These are phyloP conservation scores for Monochamus saltuarius DNA, from an alignment of 1,140 invertebrate species.

Conservation along the genomic window DNA sequence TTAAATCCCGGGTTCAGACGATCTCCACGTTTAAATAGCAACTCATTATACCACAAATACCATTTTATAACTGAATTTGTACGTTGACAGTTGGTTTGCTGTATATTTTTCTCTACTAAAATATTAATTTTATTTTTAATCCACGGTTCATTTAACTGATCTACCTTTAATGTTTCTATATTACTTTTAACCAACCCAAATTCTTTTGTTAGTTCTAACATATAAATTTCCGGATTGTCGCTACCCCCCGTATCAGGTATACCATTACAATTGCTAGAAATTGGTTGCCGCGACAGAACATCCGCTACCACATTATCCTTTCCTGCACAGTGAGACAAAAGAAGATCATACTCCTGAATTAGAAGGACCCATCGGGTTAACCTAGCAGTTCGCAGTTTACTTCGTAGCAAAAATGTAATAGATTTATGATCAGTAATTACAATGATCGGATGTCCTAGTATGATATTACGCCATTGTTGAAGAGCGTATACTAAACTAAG, in stretches of 20 bases:
- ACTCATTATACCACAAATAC: constrained; percentile 41
- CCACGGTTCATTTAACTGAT: constrained; percentile 52
- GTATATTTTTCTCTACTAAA: not conserved
- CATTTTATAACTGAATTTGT: constrained; percentile 43
- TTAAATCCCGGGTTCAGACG: not conserved
- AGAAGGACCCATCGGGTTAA: not conserved
- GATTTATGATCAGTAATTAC: not conserved
- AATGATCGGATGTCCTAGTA: not conserved
- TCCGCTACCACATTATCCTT: not conserved
- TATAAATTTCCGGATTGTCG: not conserved
- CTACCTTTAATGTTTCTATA: not conserved
- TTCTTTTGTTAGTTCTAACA: not conserved
- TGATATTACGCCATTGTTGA: not conserved
- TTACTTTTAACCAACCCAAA: not conserved
- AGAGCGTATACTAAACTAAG: not conserved
- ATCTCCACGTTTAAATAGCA: constrained; percentile 27
- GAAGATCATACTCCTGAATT: not conserved
- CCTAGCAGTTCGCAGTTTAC: not conserved
- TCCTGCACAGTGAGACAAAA: not conserved
- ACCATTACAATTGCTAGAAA: too few relatives aligned
- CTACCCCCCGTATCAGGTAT: too few relatives aligned
- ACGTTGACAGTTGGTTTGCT: not conserved
- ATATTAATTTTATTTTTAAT: too few relatives aligned
- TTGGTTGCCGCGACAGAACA: not conserved
- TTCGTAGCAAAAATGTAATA: not conserved